Evolutionary conservation across 2,113 vertebrate genomes (phyloP).

Genomic region (Phrynocephalus versicolor): DNA sequence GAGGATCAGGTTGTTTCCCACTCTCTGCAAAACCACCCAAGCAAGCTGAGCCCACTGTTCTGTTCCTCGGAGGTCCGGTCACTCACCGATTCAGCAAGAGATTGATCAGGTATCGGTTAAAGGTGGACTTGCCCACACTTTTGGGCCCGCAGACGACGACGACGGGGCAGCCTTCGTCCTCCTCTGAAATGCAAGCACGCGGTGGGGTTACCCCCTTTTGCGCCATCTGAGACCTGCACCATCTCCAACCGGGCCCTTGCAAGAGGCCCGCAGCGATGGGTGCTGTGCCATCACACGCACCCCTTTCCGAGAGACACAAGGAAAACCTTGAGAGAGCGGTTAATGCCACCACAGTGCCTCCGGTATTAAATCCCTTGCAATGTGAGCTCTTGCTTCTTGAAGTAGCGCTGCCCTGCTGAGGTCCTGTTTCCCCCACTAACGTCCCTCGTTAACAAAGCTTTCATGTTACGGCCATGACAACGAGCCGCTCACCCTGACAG

Average conservation of each 20-base stretch:
- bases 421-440: background rate
- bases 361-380: too few species aligned
- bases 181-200: slow-evolving; percentile 72
- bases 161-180: slow-evolving; percentile 84
- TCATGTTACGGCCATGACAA: too few species aligned
- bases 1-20: too few species aligned
- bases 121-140: slow-evolving; percentile 92
- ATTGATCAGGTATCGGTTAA: slow-evolving; percentile 89
- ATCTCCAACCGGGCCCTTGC: too few species aligned
- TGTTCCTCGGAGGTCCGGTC: accelerated
- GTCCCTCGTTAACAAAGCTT: too few species aligned
- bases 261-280: background rate
- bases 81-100: slow-evolving; percentile 90
- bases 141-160: slow-evolving; percentile 88
- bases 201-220: accelerated
- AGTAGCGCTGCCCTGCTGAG: accelerated
- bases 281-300: background rate
- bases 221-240: too few species aligned
- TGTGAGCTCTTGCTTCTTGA: accelerated
- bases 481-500: slow-evolving; percentile 78
- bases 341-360: background rate
- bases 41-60: background rate
- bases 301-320: background rate
- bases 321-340: background rate
- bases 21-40: background rate